These are phyloP conservation scores for Ischnus inquisitorius DNA, from an alignment of 2,888 invertebrate genomes.

Conservation along the genomic window DNA sequence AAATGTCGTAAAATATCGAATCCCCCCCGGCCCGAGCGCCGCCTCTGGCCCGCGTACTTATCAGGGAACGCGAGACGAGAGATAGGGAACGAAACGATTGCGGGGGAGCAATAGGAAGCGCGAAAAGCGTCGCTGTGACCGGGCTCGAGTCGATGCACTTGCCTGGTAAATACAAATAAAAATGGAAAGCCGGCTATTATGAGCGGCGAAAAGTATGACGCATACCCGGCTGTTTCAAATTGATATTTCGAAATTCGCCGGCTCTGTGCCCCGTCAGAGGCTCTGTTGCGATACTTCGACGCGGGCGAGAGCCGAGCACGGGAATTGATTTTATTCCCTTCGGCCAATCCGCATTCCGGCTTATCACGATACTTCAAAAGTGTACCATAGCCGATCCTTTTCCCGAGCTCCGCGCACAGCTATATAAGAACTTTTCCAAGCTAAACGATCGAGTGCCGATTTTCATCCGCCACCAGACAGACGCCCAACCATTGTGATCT, in stretches of 20 bases:
- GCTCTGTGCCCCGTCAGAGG: conserved; percentile 36
- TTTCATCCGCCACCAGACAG: background rate
- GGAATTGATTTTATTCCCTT: conserved; percentile 77
- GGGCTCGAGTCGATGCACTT: conserved; percentile 58
- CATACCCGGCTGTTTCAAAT: conserved; percentile 82
- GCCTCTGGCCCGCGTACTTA: conserved; percentile 40
- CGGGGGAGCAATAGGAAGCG: conserved; percentile 30
- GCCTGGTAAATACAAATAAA: conserved; percentile 83
- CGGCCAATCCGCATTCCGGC: conserved; percentile 71
- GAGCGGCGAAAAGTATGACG: conserved; percentile 83
- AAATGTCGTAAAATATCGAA: conserved; percentile 82
- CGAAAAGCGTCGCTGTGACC: conserved; percentile 51
- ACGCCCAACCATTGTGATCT: conserved; percentile 16
- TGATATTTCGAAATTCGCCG: conserved; percentile 80
- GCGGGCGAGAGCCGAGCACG: conserved; percentile 51
- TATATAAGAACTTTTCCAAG: conserved; percentile 15
- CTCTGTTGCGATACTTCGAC: conserved; percentile 58
- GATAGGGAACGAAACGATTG: conserved; percentile 62
- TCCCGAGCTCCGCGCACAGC: background rate
- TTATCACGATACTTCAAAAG: conserved; percentile 73
- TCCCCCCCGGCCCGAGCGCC: conserved; percentile 28
- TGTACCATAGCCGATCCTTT: conserved; percentile 70
- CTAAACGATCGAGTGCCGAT: conserved; percentile 2
- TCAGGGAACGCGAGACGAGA: conserved; percentile 59
- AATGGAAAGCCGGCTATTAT: conserved; percentile 85